Base-by-base conservation (phyloP, 2,113 vertebrate species). In the Mixornis gularis region DNA sequence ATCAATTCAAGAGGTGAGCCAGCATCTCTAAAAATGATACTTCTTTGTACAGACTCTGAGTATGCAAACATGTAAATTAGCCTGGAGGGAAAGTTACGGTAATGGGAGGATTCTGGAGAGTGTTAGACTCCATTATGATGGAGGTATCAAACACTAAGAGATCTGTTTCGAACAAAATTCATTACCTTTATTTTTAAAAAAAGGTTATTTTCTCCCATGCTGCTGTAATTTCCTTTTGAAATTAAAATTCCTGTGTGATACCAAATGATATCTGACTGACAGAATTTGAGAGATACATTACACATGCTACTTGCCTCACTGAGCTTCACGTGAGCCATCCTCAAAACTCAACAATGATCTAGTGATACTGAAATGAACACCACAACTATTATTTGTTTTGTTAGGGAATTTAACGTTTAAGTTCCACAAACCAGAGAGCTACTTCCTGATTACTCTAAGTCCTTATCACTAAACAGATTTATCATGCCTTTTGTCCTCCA, bases 171-270 rank as follows among this genome's bases (percentile, higher is more conserved):
- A 95, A 91, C 49, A 81, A 92, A 95, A 95, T 89, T 91, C 7
- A 68, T 5, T 34, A 63, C 55, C 46, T 77, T 88, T 82, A 87
- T 18, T 49, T 46, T 2, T n/a, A 60, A 63, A 59, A 59, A 40
- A 38, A 1, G 25, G 22, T 89, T 90, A 76, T 93, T 96, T 91
- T 85, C 79, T 90, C 84, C 89, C 85, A 88, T 62, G 56, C 73
- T 88, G 68, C 49, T 93, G 56, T 43, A 91, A 84, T 92, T 95
- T 91, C 68, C 74, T 91, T 83, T 64, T 92, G 59, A 96, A 96
- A 87, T 95, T 92, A 72, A 73, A 97, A 94, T 83, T 94, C 82
- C 83, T 92, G 80, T 86, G 87, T 94, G 92, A 96, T 93, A 95
- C 74, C 88, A 97, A 93, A 87, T 85, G 30, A 76, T 89, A 93